Conservation (phyloP, 2,113 vertebrate genomes). For the Chloropsis hardwickii region DNA sequence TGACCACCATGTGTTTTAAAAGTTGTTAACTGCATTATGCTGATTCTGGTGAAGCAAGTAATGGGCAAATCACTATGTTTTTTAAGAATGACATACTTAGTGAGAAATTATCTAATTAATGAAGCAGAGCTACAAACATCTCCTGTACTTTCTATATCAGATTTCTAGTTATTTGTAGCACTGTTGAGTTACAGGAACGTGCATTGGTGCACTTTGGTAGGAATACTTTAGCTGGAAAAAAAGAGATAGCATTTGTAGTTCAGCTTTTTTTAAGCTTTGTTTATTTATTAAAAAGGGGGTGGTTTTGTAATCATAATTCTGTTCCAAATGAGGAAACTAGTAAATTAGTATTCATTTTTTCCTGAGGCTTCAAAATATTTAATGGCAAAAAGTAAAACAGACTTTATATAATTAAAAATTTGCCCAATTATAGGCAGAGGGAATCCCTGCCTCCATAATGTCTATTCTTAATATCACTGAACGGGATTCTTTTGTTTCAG, state of each 20-base stretch:
- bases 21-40: not conserved
- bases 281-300: not conserved
- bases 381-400: not conserved
- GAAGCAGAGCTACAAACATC: not conserved
- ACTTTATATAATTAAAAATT: not conserved
- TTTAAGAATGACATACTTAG: not conserved
- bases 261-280: not conserved
- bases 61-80: not conserved
- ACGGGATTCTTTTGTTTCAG: not conserved
- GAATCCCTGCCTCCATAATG: not conserved
- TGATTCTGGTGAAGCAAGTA: not conserved
- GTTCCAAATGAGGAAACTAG: not conserved
- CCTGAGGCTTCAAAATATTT: not conserved
- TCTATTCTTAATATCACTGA: not conserved
- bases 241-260: not conserved
- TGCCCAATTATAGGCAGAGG: not conserved
- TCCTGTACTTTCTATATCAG: not conserved
- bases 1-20: not conserved
- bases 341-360: not conserved
- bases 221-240: not conserved
- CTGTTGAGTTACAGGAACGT: not conserved
- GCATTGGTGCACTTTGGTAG: not conserved
- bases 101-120: not conserved
- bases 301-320: not conserved
- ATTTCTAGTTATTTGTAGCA: not conserved